A percentile compares a stretch with the other conserved stretches of the same genome.
These are phyloP conservation scores for Acanthosepion esculentum DNA, from an alignment of 2,888 invertebrate genomes.

Conservation along the genomic window DNA sequence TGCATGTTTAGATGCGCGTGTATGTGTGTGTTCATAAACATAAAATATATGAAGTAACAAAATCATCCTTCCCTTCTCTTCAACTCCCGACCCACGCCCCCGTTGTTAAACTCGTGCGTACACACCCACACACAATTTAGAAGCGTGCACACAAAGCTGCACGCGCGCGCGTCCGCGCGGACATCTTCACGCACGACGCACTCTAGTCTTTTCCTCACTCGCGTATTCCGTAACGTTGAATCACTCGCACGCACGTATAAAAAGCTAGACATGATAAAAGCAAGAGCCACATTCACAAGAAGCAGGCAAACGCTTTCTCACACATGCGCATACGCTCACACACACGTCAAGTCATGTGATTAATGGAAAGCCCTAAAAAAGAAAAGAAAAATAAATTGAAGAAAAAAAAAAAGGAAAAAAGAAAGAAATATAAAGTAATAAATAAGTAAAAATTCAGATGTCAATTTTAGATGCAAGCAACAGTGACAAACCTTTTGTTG, in stretches of 20 bases:
- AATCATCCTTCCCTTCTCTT: not conserved
- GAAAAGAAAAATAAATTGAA: not conserved
- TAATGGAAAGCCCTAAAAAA: conserved; percentile 17
- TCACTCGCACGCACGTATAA: not conserved
- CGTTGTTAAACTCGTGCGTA: not conserved
- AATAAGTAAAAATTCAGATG: conserved; percentile 16
- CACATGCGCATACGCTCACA: not conserved
- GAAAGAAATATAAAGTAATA: not conserved
- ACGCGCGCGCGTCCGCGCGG: not conserved
- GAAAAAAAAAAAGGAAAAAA: not conserved
- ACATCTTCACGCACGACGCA: not conserved
- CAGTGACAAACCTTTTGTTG: conserved; percentile 15
- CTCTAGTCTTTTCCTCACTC: not conserved
- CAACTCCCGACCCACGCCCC: not conserved
- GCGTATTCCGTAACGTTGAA: not conserved
- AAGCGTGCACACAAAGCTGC: not conserved
- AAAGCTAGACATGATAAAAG: not conserved
- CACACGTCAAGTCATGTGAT: not conserved
- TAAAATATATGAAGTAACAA: not conserved
- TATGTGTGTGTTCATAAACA: not conserved
- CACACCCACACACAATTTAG: not conserved
- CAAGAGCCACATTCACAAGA: not conserved
- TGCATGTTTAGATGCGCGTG: not conserved
- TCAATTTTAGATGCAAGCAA: conserved; percentile 18
- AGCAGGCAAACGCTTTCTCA: not conserved